A percentile compares a stretch with the other conserved stretches of the same genome.
Conservation (phyloP, 2,888 invertebrate species). For the Petrolisthes cinctipes region DNA sequence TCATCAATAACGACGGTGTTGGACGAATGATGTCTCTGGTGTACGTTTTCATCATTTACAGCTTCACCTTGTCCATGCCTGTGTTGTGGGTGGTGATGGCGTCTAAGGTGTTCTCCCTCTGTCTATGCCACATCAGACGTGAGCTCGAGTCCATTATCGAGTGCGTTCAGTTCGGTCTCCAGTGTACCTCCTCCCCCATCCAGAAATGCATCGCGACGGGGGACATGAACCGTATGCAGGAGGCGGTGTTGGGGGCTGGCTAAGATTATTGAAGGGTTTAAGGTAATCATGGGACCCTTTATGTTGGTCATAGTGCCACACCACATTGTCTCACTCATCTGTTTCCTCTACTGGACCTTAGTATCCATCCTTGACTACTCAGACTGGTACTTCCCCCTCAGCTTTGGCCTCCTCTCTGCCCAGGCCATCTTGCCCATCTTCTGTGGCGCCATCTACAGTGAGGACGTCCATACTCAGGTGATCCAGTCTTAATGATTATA, state of each 20-base stretch:
- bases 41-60: slow-evolving; percentile 65
- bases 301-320: slow-evolving; percentile 64
- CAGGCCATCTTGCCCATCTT: slow-evolving; percentile 65
- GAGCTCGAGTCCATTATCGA: slow-evolving; percentile 63
- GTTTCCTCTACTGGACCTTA: slow-evolving; percentile 65
- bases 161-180: slow-evolving; percentile 50
- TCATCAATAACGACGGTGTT: slow-evolving; percentile 62
- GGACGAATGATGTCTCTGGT: slow-evolving; percentile 62
- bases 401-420: slow-evolving; percentile 64
- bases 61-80: slow-evolving; percentile 64
- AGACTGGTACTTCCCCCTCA: slow-evolving; percentile 64
- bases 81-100: slow-evolving; percentile 65
- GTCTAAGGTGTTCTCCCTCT: slow-evolving; percentile 61
- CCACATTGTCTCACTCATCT: slow-evolving; percentile 65
- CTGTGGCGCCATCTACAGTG: slow-evolving; percentile 64
- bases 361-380: slow-evolving; percentile 64
- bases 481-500: neutral
- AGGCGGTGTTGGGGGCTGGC: slow-evolving; percentile 63
- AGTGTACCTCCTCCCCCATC: slow-evolving; percentile 52
- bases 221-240: slow-evolving; percentile 63
- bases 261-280: slow-evolving; percentile 58
- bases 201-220: slow-evolving; percentile 62
- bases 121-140: slow-evolving; percentile 55
- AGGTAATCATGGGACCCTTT: slow-evolving; percentile 62
- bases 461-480: slow-evolving; percentile 64